Base-by-base conservation (phyloP, 2,797 vertebrate genomes). In the Erethizon dorsatum region DNA sequence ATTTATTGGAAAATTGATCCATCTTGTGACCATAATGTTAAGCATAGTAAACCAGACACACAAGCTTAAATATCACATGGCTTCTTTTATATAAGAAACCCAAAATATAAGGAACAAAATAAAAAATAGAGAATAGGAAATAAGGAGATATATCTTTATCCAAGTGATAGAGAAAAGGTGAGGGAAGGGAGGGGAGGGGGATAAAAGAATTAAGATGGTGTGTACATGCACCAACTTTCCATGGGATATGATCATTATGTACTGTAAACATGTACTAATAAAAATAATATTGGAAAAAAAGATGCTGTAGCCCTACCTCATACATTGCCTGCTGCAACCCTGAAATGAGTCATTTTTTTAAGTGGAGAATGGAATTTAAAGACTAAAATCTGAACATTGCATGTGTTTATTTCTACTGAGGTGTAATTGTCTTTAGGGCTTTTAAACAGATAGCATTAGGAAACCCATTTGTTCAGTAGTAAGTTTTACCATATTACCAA, bases 331-430 rank as follows among this genome's bases (percentile, higher is more conserved):
- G 47, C 5, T 37, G 24, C 33, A 47, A 18, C 24, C 37, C 15
- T 85, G 47, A 41, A 84, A 59, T 79, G 57, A 92, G 56, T 54
- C 56, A 92, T 89, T 89, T 88, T 89, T 89, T 63, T 59, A 73
- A 85, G 47, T 65, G 28, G 6, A 1, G n/a, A 75, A 57, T 89
- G 26, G 37, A 59, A 80, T 56, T 85, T 92, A 82, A 57, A 85
- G 84, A 75, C 33, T 80, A 92, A 75, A 50, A 85, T 52, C 56
- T 85, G 47, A n/a, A n/a, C 5, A 67, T 69, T 54, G 56, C 24
- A 54, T 84, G 41, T 84, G 41, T 1, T 88, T 75, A 82, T 69
- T 85, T 85, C 15, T 65, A 41, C 45, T 75, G 4, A 50, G n/a
- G 11, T 75, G 0, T 75, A 59, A 87, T 77, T 45, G 41, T 41